Percentiles rank a stretch among this genome's conserved stretches.
Evolutionary conservation across 2,888 invertebrate genomes (phyloP).

Genomic region (Willowsia nigromaculata): DNA sequence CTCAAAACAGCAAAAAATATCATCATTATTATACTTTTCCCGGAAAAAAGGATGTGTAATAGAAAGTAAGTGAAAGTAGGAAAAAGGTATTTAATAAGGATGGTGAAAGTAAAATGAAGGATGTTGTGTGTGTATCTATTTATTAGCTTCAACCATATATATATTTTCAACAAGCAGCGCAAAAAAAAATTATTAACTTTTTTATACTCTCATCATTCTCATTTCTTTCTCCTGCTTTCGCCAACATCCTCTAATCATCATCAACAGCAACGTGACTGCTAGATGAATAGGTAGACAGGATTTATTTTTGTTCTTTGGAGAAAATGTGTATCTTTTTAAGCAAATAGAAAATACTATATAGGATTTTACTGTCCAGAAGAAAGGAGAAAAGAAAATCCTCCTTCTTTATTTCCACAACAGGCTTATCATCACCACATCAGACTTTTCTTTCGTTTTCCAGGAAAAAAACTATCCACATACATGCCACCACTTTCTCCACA

Average conservation of each 20-base stretch:
- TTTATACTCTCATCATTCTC: background rate
- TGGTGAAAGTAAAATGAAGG: background rate
- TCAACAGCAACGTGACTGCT: background rate
- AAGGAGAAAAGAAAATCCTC: too few relatives aligned
- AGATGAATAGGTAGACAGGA: background rate
- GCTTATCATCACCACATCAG: background rate
- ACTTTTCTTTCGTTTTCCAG: background rate
- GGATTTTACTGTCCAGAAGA: background rate
- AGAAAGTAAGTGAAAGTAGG: background rate
- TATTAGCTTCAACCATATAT: background rate
- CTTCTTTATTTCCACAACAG: background rate
- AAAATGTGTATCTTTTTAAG: background rate
- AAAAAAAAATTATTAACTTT: constrained; percentile 13
- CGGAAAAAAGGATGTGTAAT: background rate
- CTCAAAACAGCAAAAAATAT: too few relatives aligned
- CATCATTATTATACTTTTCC: background rate
- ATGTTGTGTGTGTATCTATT: background rate
- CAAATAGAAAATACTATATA: background rate
- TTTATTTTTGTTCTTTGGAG: too few relatives aligned
- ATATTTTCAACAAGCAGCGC: background rate
- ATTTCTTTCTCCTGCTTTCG: background rate
- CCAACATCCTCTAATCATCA: constrained; percentile 11
- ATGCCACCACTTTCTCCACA: background rate
- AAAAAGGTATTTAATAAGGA: constrained; percentile 6
- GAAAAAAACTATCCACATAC: background rate